Base-by-base conservation (phyloP, 2,113 vertebrate genomes). In the Bubo blakistoni region DNA sequence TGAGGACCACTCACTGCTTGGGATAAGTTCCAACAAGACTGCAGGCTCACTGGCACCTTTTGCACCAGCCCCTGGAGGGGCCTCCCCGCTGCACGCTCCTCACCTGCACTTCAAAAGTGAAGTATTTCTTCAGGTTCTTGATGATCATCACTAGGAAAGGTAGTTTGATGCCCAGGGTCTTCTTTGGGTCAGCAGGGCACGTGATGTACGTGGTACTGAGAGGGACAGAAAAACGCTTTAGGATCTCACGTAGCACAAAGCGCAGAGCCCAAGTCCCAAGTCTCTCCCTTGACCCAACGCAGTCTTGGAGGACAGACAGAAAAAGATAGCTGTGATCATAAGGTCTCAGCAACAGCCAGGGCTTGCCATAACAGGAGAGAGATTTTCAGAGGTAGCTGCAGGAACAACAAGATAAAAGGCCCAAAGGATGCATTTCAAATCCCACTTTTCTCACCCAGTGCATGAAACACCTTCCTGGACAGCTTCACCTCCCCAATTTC, bases 51-150 rank as follows among this genome's bases (percentile, higher is more conserved):
- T 40, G 32, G 49, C 30, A 58, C 70, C 78, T 87, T 90, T 58
- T 73, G 78, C 32, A 44, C 65, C 34, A 29, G 49, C 52, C 79
- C 79, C 58, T 42, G 51, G 49, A 57, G 44, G 51, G 51, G 46
- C 26, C 47, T 81, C 69, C 66, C 63, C 17, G 19, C 73, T 42
- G 30, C 65, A 76, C 2, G 2, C 61, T 95, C 88, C 97, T 88
- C 93, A 99, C 99, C 99, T 99, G 99, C 71, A 99, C 99, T 98
- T 99, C 99, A 72, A 99, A 99, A 26, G 99, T 99, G 95, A 99
- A 99, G 94, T 99, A 99, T 84, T 99, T 99, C 97, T 99, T 99
- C 80, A 99, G 98, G 94, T 99, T 99, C 95, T 99, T 99, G 89
- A 99, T 99, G 91, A 99, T 99, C 99, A 99, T 99, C 65, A 99